Conservation (phyloP, 92 coral and sea anemone species). For the Zoanthus gigantus region DNA sequence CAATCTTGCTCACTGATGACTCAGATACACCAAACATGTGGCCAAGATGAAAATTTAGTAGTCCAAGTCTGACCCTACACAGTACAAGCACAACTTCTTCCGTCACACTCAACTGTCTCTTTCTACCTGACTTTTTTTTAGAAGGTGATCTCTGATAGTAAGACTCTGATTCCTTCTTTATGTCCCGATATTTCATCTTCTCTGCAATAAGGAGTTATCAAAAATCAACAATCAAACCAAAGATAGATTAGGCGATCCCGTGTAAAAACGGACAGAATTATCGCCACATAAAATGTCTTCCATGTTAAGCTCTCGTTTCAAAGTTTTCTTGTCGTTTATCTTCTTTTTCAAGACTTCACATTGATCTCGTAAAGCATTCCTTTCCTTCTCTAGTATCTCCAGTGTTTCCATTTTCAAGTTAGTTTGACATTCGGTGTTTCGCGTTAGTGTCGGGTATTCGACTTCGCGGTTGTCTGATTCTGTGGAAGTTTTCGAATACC, state of each 20-base stretch:
- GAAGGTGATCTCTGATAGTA: not conserved
- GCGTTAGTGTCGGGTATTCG: too few relatives aligned
- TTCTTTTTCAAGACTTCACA: too few relatives aligned
- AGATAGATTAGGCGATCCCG: not conserved
- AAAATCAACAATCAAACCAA: not conserved
- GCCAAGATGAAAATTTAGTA: not conserved
- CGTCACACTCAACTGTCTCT: not conserved
- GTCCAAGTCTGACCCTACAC: not conserved
- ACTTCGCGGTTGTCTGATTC: too few relatives aligned
- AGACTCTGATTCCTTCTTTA: not conserved
- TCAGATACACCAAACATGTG: slow-evolving; percentile 8
- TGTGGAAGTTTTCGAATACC: too few relatives aligned
- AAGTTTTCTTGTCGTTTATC: too few relatives aligned
- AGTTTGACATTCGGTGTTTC: too few relatives aligned
- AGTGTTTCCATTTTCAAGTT: too few relatives aligned
- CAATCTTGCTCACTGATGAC: not conserved
- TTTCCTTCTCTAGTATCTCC: too few relatives aligned
- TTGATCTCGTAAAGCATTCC: too few relatives aligned
- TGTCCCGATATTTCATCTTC: slow-evolving; percentile 3
- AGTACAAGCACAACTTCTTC: not conserved
- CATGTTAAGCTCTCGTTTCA: not conserved
- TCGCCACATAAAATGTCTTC: not conserved
- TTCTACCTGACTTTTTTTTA: not conserved
- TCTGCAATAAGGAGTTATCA: not conserved
- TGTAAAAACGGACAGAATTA: not conserved